These are phyloP conservation scores for Maylandia zebra DNA, from an alignment of 2,113 vertebrate species.

Conservation along the genomic window DNA sequence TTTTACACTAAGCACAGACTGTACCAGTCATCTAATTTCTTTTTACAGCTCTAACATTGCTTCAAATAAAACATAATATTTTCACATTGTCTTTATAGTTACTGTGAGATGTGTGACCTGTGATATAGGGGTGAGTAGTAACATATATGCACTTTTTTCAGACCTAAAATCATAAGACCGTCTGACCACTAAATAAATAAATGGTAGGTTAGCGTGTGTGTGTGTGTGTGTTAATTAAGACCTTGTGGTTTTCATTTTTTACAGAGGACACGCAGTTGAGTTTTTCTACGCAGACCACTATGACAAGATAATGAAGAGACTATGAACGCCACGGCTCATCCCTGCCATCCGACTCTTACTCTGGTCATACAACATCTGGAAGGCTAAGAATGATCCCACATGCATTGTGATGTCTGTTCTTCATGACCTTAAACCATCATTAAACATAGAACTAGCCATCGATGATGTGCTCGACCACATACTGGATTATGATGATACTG, in stretches of 20 bases:
- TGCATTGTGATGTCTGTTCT: background rate
- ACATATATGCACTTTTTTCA: background rate
- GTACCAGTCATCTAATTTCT: background rate
- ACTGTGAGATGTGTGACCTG: background rate
- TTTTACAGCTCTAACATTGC: background rate
- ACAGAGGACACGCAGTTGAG: background rate
- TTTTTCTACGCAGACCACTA: background rate
- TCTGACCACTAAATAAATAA: background rate
- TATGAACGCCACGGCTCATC: background rate
- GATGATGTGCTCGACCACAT: background rate
- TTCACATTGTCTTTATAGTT: background rate
- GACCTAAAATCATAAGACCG: background rate
- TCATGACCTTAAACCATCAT: background rate
- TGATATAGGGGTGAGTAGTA: background rate
- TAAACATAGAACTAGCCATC: background rate
- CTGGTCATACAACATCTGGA: background rate
- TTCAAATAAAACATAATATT: background rate
- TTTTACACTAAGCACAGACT: background rate
- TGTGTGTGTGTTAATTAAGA: background rate
- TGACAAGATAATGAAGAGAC: background rate
- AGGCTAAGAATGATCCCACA: background rate
- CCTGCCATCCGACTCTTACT: background rate
- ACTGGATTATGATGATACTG: background rate
- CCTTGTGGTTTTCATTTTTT: background rate
- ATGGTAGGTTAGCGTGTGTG: accelerated